phyloP scores from a whole-genome alignment of 2,797 vertebrate species.

The Aldrovandia affinis region DNA sequence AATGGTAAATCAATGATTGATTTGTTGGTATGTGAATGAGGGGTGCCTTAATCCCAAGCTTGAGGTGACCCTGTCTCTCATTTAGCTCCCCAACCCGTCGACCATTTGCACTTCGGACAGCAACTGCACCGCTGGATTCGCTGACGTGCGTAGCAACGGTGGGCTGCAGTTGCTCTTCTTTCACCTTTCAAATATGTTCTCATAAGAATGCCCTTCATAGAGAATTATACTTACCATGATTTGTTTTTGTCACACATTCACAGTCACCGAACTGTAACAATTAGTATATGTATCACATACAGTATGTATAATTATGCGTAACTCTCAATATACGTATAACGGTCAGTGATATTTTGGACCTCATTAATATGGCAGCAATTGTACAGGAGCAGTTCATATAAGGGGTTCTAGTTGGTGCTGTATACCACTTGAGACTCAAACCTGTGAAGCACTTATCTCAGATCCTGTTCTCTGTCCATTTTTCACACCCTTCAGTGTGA shows the following conservation, averaged over 20 bases:
- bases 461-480: not conserved
- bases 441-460: not conserved
- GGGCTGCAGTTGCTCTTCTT: constrained; percentile 20
- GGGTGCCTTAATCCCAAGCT: not conserved
- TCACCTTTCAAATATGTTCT: not conserved
- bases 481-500: not conserved
- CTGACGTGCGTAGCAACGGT: constrained; percentile 70
- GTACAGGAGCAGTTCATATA: not conserved
- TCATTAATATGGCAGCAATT: not conserved
- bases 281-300: not conserved
- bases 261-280: too few relatives aligned
- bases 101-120: constrained; percentile 56
- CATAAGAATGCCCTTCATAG: too few relatives aligned
- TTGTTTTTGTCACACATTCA: too few relatives aligned
- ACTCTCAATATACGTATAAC: not conserved
- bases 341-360: not conserved
- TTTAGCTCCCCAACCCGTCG: constrained; percentile 68
- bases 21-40: not conserved
- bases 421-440: not conserved
- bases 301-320: not conserved
- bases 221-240: too few relatives aligned
- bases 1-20: not conserved
- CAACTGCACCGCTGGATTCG: constrained; percentile 59
- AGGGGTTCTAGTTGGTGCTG: not conserved
- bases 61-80: constrained; percentile 4